These are phyloP conservation scores for Hartigia nigra DNA, from an alignment of 2,888 invertebrate species.

Conservation along the genomic window DNA sequence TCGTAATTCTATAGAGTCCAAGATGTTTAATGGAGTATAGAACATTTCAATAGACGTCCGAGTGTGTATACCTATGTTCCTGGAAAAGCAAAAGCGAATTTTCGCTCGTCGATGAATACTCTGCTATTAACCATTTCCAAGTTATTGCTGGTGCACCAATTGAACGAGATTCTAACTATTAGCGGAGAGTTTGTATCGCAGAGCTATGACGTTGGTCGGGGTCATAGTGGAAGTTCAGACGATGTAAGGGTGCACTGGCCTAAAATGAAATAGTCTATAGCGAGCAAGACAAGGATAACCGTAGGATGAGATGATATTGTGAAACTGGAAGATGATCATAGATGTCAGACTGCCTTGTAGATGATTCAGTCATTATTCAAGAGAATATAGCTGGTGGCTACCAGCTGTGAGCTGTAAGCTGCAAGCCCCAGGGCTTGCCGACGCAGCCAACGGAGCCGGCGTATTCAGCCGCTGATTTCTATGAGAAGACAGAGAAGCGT, in stretches of 20 bases:
- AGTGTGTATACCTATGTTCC: background rate
- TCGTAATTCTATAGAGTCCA: background rate
- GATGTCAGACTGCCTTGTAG: background rate
- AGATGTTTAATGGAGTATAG: background rate
- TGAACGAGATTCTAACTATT: background rate
- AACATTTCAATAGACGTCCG: background rate
- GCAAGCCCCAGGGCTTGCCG: background rate
- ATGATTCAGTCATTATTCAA: background rate
- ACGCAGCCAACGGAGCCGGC: background rate
- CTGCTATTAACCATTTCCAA: background rate
- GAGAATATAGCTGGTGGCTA: background rate
- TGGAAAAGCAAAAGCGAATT: background rate
- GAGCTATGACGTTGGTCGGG: background rate
- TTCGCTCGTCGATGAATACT: background rate
- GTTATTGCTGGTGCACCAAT: background rate
- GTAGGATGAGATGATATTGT: background rate
- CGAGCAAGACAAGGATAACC: background rate
- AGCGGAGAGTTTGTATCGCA: background rate
- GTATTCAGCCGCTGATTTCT: slow-evolving; percentile 1
- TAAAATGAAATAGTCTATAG: background rate
- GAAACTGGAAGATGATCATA: background rate
- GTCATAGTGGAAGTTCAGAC: background rate
- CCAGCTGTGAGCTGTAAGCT: background rate
- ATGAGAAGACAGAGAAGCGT: background rate
- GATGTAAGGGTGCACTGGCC: background rate